Percentiles rank a stretch among this genome's conserved stretches.
Conservation (phyloP, 2,888 invertebrate genomes). For the Leptopilina myrica region DNA sequence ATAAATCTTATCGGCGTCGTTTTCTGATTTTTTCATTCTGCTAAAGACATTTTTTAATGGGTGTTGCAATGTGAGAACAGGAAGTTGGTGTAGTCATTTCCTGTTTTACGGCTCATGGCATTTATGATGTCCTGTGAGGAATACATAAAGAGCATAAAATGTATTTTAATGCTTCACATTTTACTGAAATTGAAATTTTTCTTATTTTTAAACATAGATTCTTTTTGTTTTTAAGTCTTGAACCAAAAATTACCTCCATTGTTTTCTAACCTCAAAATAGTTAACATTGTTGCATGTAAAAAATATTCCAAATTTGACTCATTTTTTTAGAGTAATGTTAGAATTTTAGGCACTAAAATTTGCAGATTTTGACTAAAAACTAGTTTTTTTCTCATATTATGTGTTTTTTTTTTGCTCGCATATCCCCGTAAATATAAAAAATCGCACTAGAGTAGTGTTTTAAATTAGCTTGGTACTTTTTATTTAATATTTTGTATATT, state of each 20-base stretch:
- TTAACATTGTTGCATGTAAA: not conserved
- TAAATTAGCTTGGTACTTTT: no score
- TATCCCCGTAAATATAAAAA: no score
- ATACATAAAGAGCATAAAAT: not conserved
- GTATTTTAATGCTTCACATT: not conserved
- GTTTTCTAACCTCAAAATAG: slow-evolving; percentile 4
- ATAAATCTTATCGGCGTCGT: not conserved
- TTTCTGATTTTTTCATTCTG: not conserved
- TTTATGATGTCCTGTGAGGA: not conserved
- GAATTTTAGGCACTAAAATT: no score
- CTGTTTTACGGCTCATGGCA: slow-evolving; percentile 17
- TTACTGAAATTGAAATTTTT: not conserved
- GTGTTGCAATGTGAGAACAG: slow-evolving; percentile 3
- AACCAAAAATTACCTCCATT: not conserved
- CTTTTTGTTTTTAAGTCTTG: not conserved
- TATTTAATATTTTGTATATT: no score
- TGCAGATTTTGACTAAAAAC: no score
- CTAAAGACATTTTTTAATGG: not conserved
- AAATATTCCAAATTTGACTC: no score
- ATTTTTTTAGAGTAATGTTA: no score
- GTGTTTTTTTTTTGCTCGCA: no score
- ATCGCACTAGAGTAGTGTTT: no score
- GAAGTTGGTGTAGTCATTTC: slow-evolving; percentile 19
- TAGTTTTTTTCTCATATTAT: no score
- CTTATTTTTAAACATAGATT: not conserved